Base-by-base conservation (phyloP, 53 echinoderm and acorn worm species). In the Henricia sp. region DNA sequence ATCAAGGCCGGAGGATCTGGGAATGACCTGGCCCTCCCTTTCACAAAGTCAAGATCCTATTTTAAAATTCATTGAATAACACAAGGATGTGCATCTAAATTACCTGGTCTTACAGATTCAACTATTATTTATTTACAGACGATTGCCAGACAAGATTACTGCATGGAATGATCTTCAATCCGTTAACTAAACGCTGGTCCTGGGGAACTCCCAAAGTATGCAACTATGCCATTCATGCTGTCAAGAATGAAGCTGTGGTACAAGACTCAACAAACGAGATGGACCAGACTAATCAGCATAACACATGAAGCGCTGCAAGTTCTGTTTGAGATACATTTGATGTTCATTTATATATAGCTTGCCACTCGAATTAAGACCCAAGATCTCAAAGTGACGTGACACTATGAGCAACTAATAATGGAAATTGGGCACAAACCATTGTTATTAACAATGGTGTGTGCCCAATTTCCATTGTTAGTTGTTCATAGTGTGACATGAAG, bases 161-260 rank as follows among this genome's bases (percentile, higher is more conserved):
- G 2, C 83, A 89, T 44, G 97, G 97, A 23, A 94, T 91, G 89
- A 82, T 92, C 76, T 97, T 88, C 72, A 97, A 97, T 42, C 91
- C 94, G 28, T 5, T 92, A 1, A 94, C 91, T 11, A 90, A 86
- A 58, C 87, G 85, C 24, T 97, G 97, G 97, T 86, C 76, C 14
- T 97, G 97, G 77, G 64, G 48, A 77, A 63, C 66, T 83, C 80
- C 16, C 63, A 72, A 36, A 82, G 87, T 37, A 67, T 85, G 88
- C 60, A 88, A 88, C 89, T 97, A 94, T 88, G 97, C 92, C 6
- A 46, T 97, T 17, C 89, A 89, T 86, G 94, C 91, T 5, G 73
- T 91, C 9, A 94, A 94, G 77, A 60, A 60, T 6, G 62, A 33
- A 32, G 62, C 30, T 32, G 33, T 23, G 30, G 33, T 34, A 60